These are phyloP conservation scores for Bombus terrestris DNA, from an alignment of 1,140 invertebrate species.

Conservation along the genomic window DNA sequence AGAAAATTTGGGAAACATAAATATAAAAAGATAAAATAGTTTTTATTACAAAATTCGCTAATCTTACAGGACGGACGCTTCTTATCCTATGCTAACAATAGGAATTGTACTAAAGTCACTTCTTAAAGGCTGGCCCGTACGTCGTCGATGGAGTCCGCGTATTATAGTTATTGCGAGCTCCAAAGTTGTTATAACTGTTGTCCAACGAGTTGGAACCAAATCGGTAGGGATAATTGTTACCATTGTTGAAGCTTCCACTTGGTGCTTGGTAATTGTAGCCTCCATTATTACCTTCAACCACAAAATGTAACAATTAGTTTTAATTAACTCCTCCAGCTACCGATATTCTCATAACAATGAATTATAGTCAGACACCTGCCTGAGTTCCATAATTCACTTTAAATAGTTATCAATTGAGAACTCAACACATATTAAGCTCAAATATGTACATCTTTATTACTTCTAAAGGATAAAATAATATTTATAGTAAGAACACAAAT, in stretches of 20 bases:
- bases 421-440: background rate
- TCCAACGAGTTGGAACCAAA: slow-evolving; percentile 82
- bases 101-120: slow-evolving; percentile 72
- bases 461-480: background rate
- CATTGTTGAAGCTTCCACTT: slow-evolving; percentile 66
- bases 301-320: background rate
- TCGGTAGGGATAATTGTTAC: slow-evolving; percentile 82
- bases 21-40: slow-evolving; percentile 22
- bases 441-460: background rate
- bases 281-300: slow-evolving; percentile 69
- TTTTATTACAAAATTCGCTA: slow-evolving; percentile 55
- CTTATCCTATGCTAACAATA: slow-evolving; percentile 46
- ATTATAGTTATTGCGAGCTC: slow-evolving; percentile 72
- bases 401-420: background rate
- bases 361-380: background rate
- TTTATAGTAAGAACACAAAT: background rate
- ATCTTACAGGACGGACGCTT: slow-evolving; percentile 17
- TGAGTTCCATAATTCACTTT: background rate
- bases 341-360: background rate
- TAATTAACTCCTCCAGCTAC: background rate
- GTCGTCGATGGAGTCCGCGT: slow-evolving; percentile 75
- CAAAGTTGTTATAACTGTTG: slow-evolving; percentile 78
- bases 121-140: slow-evolving; percentile 83
- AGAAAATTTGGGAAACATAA: no score
- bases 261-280: slow-evolving; percentile 71